Conservation (phyloP, 1,140 invertebrate species). For the Diorhabda sublineata region DNA sequence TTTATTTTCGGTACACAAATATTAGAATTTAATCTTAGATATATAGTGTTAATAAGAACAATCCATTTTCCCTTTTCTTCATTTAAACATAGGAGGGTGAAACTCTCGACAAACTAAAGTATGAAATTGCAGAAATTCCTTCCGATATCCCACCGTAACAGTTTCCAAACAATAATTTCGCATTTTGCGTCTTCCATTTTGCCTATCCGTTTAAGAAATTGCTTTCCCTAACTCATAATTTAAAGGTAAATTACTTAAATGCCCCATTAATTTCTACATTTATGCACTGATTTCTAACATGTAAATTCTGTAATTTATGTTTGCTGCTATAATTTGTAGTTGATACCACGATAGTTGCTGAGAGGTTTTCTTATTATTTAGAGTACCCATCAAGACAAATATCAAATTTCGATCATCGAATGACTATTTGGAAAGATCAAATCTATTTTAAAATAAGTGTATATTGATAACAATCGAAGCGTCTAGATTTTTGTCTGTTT, state of each 20-base stretch:
- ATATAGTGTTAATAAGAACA: neutral
- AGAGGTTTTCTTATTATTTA: too few species aligned
- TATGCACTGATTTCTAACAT: slow-evolving; percentile 36
- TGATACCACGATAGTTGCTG: neutral
- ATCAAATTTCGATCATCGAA: too few species aligned
- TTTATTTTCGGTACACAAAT: too few species aligned
- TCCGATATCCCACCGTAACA: neutral
- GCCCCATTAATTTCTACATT: slow-evolving; percentile 32
- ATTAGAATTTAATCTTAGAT: too few species aligned
- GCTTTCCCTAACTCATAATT: slow-evolving; percentile 29
- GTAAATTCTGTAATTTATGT: slow-evolving; percentile 15
- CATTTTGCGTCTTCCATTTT: slow-evolving; percentile 11
- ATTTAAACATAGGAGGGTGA: neutral
- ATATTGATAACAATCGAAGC: too few species aligned
- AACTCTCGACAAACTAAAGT: slow-evolving; percentile 7
- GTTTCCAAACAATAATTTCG: slow-evolving; percentile 17
- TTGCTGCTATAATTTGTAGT: neutral
- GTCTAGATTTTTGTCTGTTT: too few species aligned
- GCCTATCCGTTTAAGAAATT: slow-evolving; percentile 11
- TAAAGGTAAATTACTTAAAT: slow-evolving; percentile 36
- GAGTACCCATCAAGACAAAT: too few species aligned
- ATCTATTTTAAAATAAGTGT: too few species aligned
- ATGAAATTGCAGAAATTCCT: slow-evolving; percentile 13
- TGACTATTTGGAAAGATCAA: too few species aligned
- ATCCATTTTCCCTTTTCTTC: neutral